Evolutionary conservation across 2,797 vertebrate species (phyloP), one percentile per base, ranked within the genome.

Genomic region (Brachyrhaphis roseni): DNA sequence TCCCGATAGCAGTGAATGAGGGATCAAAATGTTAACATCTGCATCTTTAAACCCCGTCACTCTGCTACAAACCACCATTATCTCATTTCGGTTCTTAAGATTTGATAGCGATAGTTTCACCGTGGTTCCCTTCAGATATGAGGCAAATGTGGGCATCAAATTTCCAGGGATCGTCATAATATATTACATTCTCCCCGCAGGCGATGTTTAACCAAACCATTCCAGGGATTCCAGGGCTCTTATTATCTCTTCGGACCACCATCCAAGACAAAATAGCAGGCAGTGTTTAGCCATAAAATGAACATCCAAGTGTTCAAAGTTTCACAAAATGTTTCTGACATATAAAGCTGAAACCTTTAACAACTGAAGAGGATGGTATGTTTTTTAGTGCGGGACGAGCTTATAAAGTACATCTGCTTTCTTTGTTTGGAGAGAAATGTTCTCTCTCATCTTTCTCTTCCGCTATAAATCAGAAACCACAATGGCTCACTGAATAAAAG

Each of bases 391-490:
- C 70, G 43, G 75, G 23, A 84, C 13, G 6, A 90, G 84, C 91
- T 93, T 92, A 91, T 87, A 89, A 92, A 94, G 91, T 94, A 93
- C 95, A 95, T 96, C 94, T 95, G 95, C 93, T 95, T 92, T 95
- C 88, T 93, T 94, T 95, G 93, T 95, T 94, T 93, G 87, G 88
- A 93, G 81, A 88, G 90, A 93, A 94, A 92, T 90, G 89, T 91
- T 93, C 85, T 91, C 89, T 91, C 91, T 92, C 93, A 90, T 93
- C 89, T 90, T 86, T 89, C 84, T 86, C 93, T 91, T 91, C 88
- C 87, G 89, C 90, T 89, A 87, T 94, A 94, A 95, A 95, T 95
- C 91, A 90, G 86, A 91, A 84, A 90, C 92, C 92, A 91, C 87
- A 93, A 92, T 93, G 92, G 90, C 90, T 80, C 86, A 74, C 83